Conservation (phyloP, 1,140 invertebrate genomes). For the Ditylenchus dipsaci region DNA sequence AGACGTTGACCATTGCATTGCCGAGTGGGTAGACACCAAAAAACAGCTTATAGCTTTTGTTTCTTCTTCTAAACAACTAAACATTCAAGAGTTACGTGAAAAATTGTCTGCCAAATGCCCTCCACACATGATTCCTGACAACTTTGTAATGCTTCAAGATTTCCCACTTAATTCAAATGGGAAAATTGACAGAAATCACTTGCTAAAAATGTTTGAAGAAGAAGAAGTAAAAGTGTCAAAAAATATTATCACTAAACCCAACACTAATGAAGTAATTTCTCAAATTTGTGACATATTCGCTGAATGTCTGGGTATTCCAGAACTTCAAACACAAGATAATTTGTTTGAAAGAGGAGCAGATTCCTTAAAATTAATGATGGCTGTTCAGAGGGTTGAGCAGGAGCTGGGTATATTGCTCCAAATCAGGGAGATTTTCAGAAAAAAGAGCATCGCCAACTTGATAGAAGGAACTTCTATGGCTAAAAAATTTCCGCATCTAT, state of each 20-base stretch:
- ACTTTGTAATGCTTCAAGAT: slow-evolving; percentile 6
- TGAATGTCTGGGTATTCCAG: background rate
- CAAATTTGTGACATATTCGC: background rate
- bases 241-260: background rate
- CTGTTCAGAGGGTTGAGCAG: slow-evolving; percentile 10
- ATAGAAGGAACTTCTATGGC: background rate
- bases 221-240: background rate
- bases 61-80: background rate
- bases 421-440: background rate
- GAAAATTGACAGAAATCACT: slow-evolving; percentile 18
- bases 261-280: background rate
- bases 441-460: background rate
- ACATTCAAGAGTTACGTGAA: background rate
- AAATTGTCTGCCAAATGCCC: slow-evolving; percentile 8
- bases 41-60: background rate
- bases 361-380: slow-evolving; percentile 19
- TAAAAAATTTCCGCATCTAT: background rate
- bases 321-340: background rate
- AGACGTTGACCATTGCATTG: background rate
- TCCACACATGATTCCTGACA: slow-evolving; percentile 15
- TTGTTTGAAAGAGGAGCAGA: slow-evolving; percentile 21
- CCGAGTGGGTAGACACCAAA: background rate
- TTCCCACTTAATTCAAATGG: slow-evolving; percentile 34
- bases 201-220: background rate
- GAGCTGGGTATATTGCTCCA: slow-evolving; percentile 14